These are phyloP conservation scores for Rhamnusium bicolor DNA, from an alignment of 2,888 invertebrate genomes.

Conservation along the genomic window DNA sequence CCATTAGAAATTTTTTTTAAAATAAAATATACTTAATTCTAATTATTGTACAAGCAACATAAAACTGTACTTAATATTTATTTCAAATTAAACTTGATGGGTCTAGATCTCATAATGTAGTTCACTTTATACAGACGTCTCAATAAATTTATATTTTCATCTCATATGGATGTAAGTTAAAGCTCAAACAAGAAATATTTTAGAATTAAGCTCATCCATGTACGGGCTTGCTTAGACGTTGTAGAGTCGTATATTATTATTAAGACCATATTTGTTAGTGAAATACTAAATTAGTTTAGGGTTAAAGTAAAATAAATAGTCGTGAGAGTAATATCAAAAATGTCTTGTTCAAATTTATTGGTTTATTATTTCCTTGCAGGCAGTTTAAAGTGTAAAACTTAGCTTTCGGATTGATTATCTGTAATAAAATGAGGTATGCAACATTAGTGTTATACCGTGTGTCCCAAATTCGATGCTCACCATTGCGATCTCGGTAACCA, in stretches of 20 bases:
- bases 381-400: no score
- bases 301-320: not conserved
- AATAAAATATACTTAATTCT: no score
- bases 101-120: not conserved
- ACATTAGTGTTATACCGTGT: no score
- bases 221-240: not conserved
- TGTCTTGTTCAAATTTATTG: not conserved
- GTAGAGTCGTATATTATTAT: not conserved
- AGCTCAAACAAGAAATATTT: not conserved
- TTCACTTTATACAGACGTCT: not conserved
- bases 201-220: not conserved
- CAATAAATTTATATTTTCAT: not conserved
- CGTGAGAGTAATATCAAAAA: not conserved
- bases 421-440: no score
- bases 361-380: no score
- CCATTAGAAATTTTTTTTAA: no score
- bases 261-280: not conserved
- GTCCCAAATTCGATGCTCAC: no score
- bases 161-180: not conserved
- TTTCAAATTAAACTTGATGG: not conserved
- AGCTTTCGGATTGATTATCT: no score
- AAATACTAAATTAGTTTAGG: not conserved
- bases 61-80: no score
- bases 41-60: no score
- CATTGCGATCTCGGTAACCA: no score